Percentiles rank a stretch among this genome's conserved stretches.
phyloP scores from a whole-genome alignment of 37 sponge, comb jelly and placozoan genomes.

The Bolinopsis microptera region DNA sequence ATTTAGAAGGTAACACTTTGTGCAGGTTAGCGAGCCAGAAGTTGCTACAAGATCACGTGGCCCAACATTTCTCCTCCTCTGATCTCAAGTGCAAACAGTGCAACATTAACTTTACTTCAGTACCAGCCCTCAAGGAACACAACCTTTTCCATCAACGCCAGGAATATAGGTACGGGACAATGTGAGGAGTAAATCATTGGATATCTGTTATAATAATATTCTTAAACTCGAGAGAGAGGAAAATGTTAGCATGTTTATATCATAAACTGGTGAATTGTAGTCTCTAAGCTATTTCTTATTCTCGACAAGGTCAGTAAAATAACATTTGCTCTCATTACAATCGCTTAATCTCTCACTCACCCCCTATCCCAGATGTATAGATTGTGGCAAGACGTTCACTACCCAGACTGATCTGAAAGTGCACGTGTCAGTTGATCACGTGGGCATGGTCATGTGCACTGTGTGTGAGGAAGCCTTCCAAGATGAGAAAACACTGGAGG shows the following conservation, averaged over 20 bases:
- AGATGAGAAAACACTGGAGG: constrained; percentile 7
- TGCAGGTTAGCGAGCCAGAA: background rate
- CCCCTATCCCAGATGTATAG: background rate
- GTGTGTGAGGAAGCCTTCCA: constrained; percentile 6
- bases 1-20: too few relatives aligned
- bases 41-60: background rate
- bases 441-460: background rate
- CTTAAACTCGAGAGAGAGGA: too few relatives aligned
- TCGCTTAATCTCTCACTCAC: too few relatives aligned
- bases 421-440: background rate
- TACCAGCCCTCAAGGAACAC: background rate
- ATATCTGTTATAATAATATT: too few relatives aligned
- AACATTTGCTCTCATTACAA: too few relatives aligned
- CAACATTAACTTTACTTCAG: background rate
- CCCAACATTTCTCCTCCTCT: background rate
- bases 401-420: background rate
- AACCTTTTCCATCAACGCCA: background rate
- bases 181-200: too few relatives aligned
- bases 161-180: background rate
- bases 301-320: too few relatives aligned
- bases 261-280: too few relatives aligned
- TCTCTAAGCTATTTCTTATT: too few relatives aligned
- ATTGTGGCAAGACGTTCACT: constrained; percentile 10
- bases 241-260: too few relatives aligned
- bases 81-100: background rate